A percentile compares a stretch with the other conserved stretches of the same genome.
Evolutionary conservation across 2,797 vertebrate genomes (phyloP).

Genomic region (Arremon aurantiirostris): DNA sequence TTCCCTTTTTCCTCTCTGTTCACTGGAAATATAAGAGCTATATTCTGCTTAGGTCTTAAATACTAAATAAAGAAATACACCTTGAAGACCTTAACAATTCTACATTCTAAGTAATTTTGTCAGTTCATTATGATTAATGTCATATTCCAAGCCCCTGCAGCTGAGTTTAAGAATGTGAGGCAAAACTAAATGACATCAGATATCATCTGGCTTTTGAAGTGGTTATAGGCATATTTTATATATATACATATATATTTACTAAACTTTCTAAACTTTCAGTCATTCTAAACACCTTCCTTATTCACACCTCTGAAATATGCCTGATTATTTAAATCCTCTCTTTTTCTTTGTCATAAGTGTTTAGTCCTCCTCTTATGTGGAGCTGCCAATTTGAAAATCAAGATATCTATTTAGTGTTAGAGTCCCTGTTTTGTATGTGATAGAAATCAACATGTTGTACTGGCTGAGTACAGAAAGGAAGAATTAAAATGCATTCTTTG

Average conservation of each 20-base stretch:
- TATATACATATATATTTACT: neutral
- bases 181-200: neutral
- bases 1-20: neutral
- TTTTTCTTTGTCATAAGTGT: neutral
- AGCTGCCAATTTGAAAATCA: neutral
- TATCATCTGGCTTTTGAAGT: neutral
- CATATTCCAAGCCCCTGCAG: neutral
- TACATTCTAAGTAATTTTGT: neutral
- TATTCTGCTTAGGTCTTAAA: neutral
- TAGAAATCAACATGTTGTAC: neutral
- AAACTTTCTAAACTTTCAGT: neutral
- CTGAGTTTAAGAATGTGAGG: neutral
- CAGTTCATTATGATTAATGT: neutral
- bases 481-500: neutral
- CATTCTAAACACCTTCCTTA: neutral
- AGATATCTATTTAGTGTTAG: neutral
- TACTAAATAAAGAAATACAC: neutral
- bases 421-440: neutral
- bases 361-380: neutral
- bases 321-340: neutral
- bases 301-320: neutral
- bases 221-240: neutral
- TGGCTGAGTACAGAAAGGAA: neutral
- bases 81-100: neutral
- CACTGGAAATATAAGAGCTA: neutral